Conservation (phyloP, 2,797 vertebrate genomes). For the Carapus acus region DNA sequence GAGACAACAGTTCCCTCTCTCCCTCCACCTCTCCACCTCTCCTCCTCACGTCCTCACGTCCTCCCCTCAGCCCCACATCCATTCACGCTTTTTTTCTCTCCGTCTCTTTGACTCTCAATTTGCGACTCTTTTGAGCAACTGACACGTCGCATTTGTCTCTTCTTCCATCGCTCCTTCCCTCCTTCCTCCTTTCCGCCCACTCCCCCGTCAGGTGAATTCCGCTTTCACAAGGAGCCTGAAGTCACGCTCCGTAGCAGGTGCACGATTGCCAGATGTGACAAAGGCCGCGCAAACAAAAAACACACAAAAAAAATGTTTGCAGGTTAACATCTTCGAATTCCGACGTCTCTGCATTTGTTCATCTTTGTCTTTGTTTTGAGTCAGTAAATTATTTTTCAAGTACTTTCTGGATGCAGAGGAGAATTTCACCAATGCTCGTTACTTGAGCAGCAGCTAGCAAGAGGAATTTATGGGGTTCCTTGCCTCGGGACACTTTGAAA, state of each 20-base stretch:
- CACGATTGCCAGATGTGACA: conserved; percentile 29
- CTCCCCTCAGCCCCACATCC: conserved; percentile 46
- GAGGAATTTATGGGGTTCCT: too few relatives aligned
- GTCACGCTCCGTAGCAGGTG: conserved; percentile 57
- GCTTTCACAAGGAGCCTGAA: conserved; percentile 32
- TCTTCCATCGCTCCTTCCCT: conserved; percentile 29
- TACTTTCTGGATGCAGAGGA: too few relatives aligned
- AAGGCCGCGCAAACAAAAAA: too few relatives aligned
- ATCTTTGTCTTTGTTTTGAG: too few relatives aligned
- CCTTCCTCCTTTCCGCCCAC: conserved; percentile 9
- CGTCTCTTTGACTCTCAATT: conserved; percentile 31
- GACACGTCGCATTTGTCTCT: conserved; percentile 54
- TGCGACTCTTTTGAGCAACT: conserved; percentile 55
- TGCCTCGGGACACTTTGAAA: too few relatives aligned
- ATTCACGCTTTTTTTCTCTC: conserved; percentile 41
- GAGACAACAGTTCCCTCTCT: conserved; percentile 48
- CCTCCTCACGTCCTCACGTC: conserved; percentile 27
- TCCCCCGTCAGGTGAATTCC: conserved; percentile 49
- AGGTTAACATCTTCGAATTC: too few relatives aligned
- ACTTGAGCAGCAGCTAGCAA: too few relatives aligned
- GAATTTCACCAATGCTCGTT: too few relatives aligned
- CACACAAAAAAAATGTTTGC: too few relatives aligned
- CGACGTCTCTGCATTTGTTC: too few relatives aligned
- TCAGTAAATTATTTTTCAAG: too few relatives aligned
- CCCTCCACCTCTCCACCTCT: conserved; percentile 7